Conservation (phyloP, 2,797 vertebrate genomes). For the Syndactyla subalaris region DNA sequence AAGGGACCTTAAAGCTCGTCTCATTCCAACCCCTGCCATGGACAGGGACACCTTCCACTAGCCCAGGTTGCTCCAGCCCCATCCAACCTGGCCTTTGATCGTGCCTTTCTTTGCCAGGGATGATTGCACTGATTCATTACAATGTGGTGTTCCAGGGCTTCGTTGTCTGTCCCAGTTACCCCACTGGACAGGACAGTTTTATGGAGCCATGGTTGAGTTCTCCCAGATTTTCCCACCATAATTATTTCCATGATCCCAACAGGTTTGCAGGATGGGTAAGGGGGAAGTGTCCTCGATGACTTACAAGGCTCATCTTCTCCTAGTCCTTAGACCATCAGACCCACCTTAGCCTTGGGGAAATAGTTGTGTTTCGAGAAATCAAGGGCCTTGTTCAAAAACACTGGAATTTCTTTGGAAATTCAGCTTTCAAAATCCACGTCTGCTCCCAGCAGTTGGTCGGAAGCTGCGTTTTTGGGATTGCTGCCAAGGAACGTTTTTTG, state of each 20-base stretch:
- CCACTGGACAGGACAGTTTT: neutral
- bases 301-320: neutral
- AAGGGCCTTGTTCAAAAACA: neutral
- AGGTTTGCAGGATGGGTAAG: neutral
- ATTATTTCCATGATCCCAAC: neutral
- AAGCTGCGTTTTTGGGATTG: neutral
- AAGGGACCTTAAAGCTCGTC: neutral
- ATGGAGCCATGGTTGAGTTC: accelerated
- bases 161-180: neutral
- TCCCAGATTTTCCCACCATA: neutral
- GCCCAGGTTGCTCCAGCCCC: accelerated
- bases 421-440: neutral
- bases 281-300: accelerated
- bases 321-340: neutral
- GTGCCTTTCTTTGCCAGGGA: neutral
- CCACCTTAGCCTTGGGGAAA: neutral
- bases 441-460: neutral
- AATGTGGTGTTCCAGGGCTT: neutral
- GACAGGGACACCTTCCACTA: neutral
- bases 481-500: neutral
- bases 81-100: accelerated
- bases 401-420: neutral
- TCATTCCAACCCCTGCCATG: neutral
- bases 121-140: neutral
- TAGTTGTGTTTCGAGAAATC: neutral